Percentiles rank a stretch among this genome's conserved stretches.
These are phyloP conservation scores for Urechis unicinctus DNA, from an alignment of 2,888 invertebrate genomes.

Conservation along the genomic window DNA sequence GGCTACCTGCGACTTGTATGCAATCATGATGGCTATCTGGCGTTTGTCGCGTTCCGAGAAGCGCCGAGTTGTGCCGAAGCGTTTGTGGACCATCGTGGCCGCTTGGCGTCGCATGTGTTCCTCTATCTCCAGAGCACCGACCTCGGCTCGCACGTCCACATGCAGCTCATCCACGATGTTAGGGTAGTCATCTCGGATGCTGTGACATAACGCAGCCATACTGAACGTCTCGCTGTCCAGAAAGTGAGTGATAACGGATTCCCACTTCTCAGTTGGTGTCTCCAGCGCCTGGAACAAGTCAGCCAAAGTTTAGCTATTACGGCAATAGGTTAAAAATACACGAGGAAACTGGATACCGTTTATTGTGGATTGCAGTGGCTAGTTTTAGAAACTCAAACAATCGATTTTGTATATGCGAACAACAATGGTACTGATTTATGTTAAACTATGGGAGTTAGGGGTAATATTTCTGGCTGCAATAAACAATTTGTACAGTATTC, in stretches of 20 bases:
- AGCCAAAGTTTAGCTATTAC: no score
- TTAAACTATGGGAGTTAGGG: no score
- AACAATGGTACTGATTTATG: no score
- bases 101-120: not conserved
- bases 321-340: not conserved
- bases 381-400: no score
- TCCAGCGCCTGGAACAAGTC: no score
- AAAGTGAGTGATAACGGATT: no score
- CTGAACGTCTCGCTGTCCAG: not conserved
- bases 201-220: not conserved
- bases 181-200: constrained; percentile 1
- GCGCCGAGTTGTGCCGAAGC: constrained; percentile 7
- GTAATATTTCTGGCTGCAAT: no score
- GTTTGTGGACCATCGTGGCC: constrained; percentile 4
- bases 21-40: constrained; percentile 7
- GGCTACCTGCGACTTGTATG: constrained; percentile 2
- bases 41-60: constrained; percentile 10
- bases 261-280: no score
- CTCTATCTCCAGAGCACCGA: not conserved
- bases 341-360: no score
- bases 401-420: no score
- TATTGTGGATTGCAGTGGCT: no score
- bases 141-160: constrained; percentile 2
- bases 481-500: no score
- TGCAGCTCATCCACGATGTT: constrained; percentile 2